phyloP scores from a whole-genome alignment of 1,140 invertebrate genomes.

The Drosophila triauraria region DNA sequence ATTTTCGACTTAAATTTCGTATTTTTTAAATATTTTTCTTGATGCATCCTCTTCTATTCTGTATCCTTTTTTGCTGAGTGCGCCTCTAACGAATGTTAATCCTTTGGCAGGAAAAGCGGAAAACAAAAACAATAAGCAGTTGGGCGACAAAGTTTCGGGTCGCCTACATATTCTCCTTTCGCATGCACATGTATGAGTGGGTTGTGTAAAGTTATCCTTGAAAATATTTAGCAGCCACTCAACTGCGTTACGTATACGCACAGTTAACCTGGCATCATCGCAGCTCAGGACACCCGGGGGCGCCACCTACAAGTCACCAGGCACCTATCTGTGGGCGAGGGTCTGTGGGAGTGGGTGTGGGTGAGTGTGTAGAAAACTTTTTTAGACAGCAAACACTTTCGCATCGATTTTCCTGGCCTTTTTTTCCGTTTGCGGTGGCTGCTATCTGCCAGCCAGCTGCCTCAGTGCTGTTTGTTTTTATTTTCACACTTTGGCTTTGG shows the following conservation, averaged over 20 bases:
- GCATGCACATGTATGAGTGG: conserved; percentile 55
- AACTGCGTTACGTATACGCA: conserved; percentile 74
- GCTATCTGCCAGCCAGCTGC: conserved; percentile 57
- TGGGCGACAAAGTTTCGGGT: conserved; percentile 72
- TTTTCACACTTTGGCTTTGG: conserved; percentile 59
- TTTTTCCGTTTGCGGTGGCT: conserved; percentile 31
- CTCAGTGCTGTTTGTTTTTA: conserved; percentile 70
- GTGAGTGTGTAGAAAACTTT: conserved; percentile 50
- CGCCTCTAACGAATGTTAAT: conserved; percentile 46
- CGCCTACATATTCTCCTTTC: conserved; percentile 24
- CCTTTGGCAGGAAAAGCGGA: conserved; percentile 18
- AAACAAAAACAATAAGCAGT: conserved; percentile 66
- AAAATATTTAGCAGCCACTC: conserved; percentile 80
- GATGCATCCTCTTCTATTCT: conserved; percentile 1
- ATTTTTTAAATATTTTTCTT: conserved; percentile 1
- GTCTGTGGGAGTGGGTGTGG: background rate
- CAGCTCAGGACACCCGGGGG: conserved; percentile 51
- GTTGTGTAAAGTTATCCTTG: conserved; percentile 71
- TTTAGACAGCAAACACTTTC: conserved; percentile 70
- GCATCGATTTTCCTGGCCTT: conserved; percentile 67
- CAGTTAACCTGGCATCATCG: conserved; percentile 73
- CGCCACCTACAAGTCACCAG: conserved; percentile 68
- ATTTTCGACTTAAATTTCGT: background rate
- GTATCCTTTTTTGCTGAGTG: conserved; percentile 6
- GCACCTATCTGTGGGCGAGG: conserved; percentile 34